A percentile compares a stretch with the other conserved stretches of the same genome.
Evolutionary conservation across 2,888 invertebrate genomes (phyloP).

Genomic region (Parasteatoda lunata): DNA sequence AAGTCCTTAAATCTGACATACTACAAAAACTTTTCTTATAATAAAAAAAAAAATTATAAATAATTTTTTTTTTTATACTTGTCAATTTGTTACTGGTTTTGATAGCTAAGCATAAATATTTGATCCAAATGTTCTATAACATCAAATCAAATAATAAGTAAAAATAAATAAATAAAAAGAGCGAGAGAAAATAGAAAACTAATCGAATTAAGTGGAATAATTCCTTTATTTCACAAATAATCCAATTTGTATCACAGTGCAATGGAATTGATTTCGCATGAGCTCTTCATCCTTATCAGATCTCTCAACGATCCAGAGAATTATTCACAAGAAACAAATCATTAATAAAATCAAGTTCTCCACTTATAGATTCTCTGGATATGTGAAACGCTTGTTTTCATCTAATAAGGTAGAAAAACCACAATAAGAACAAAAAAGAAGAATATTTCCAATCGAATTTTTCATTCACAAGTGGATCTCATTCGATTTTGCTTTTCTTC

Average conservation of each 20-base stretch:
- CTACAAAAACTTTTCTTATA: background rate
- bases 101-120: background rate
- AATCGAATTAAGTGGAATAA: background rate
- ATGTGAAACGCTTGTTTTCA: slow-evolving; percentile 32
- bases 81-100: background rate
- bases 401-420: slow-evolving; percentile 55
- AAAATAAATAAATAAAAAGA: too few species aligned
- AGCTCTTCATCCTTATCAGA: slow-evolving; percentile 13
- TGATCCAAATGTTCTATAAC: background rate
- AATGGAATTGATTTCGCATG: slow-evolving; percentile 17
- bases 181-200: background rate
- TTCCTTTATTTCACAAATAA: slow-evolving; percentile 13
- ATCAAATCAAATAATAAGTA: too few species aligned
- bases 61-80: background rate
- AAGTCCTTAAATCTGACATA: background rate
- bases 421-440: slow-evolving; percentile 32
- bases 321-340: slow-evolving; percentile 29
- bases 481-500: background rate
- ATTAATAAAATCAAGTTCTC: slow-evolving; percentile 36
- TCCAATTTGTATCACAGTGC: slow-evolving; percentile 32
- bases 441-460: slow-evolving; percentile 41
- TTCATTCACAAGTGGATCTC: slow-evolving; percentile 55
- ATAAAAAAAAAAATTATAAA: background rate
- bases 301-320: slow-evolving; percentile 10
- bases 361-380: background rate